Evolutionary conservation across 2,888 invertebrate species (phyloP), one percentile per base, ranked within the genome.

Genomic region (Drosophila leonis): DNA sequence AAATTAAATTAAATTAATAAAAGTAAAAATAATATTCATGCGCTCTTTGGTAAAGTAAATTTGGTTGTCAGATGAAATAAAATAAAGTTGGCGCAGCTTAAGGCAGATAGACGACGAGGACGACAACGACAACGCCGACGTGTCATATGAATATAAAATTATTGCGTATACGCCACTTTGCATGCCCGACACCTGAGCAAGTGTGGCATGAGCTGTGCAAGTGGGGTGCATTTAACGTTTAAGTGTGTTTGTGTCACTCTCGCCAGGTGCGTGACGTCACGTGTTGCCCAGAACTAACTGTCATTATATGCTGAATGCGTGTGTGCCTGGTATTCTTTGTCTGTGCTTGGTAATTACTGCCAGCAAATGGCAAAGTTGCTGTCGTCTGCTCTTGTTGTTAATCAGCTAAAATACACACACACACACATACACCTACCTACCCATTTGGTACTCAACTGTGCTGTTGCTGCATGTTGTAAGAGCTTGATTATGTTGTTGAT

Each of bases 181-280:
- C 85, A 81, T 31, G 29, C 18, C 24, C 1, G 48, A 49, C 48
- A 49, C 84, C 82, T 83, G 75, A 82, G 74, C 41, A 57, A 29
- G 29, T n/a, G 48, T 48, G 29, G 29, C 29, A 29, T n/a, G 48
- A n/a, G 13, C 18, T 1, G 18, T 13, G 20, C 4, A 33, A 49
- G 49, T 49, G 33, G 90, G 83, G 83, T 82, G 81, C 82, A 88
- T 90, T 86, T 80, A 86, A 83, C 78, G 77, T 59, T 72, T 73
- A 85, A 90, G 90, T 86, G 88, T 82, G 49, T 78, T 24, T 49
- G 71, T 60, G 78, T 78, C 77, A 85, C 86, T 82, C 82, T 84
- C 82, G 73, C 69, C 81, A 81, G 48, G 78, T 75, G 82, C 85
- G 70, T 88, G 88, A 80, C 84, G 87, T 89, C 87, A 90, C 79